Conservation (phyloP, 2,888 invertebrate genomes). For the Drosophila engyochracea region DNA sequence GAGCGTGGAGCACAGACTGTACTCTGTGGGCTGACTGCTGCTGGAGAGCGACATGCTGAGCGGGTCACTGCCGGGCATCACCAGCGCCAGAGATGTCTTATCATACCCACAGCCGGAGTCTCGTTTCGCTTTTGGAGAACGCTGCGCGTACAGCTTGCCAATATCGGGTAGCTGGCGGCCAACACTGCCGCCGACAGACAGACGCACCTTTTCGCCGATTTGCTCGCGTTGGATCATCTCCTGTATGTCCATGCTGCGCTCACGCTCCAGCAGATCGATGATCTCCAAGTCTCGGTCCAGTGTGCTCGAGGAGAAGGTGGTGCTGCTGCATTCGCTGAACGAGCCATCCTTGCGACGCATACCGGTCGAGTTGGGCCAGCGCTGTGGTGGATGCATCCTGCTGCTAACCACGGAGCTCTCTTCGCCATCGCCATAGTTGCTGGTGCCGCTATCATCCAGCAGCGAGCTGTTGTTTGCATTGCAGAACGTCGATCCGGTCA, state of each 20-base stretch:
- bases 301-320: slow-evolving; percentile 83
- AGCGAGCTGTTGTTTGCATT: slow-evolving; percentile 74
- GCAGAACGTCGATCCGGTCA: slow-evolving; percentile 84
- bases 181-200: slow-evolving; percentile 55
- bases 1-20: slow-evolving; percentile 72
- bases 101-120: slow-evolving; percentile 76
- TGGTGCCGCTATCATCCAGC: slow-evolving; percentile 80
- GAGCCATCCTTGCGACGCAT: slow-evolving; percentile 81
- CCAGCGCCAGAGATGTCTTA: slow-evolving; percentile 56
- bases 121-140: slow-evolving; percentile 80
- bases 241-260: slow-evolving; percentile 85
- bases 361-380: slow-evolving; percentile 53
- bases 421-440: slow-evolving; percentile 84
- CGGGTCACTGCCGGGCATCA: slow-evolving; percentile 71
- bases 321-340: slow-evolving; percentile 82
- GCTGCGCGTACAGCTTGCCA: slow-evolving; percentile 82
- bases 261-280: slow-evolving; percentile 85
- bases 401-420: slow-evolving; percentile 84
- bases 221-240: slow-evolving; percentile 84
- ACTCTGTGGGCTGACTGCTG: slow-evolving; percentile 68
- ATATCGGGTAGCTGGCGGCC: slow-evolving; percentile 84
- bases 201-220: slow-evolving; percentile 76
- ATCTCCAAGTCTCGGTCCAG: slow-evolving; percentile 85
- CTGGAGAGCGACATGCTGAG: slow-evolving; percentile 62
- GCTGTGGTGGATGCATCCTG: slow-evolving; percentile 78